Evolutionary conservation across 2,113 vertebrate genomes (phyloP).

Genomic region (Megaptera novaeangliae): DNA sequence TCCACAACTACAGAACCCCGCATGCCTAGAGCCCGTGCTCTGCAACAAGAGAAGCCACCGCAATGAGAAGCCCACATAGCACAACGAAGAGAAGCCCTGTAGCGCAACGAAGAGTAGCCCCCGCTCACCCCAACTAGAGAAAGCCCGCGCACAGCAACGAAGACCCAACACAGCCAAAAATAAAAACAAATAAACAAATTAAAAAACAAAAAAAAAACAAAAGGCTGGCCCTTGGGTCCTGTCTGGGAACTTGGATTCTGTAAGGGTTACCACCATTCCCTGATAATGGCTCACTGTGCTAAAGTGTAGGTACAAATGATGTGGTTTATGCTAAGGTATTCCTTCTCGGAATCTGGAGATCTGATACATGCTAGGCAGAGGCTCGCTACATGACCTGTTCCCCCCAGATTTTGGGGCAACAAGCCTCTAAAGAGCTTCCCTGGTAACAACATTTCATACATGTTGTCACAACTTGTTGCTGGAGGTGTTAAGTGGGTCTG

Average conservation of each 20-base stretch:
- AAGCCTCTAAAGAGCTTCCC: background rate
- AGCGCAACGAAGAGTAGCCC: no score
- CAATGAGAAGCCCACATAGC: no score
- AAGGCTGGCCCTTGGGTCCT: background rate
- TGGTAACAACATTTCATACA: background rate
- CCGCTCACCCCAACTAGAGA: no score
- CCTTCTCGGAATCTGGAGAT: background rate
- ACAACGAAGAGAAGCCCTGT: no score
- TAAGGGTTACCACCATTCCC: background rate
- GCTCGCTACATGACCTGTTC: background rate
- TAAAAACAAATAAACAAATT: no score
- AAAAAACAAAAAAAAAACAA: no score
- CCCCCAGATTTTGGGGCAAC: background rate
- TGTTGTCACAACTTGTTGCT: background rate
- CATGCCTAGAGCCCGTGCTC: no score
- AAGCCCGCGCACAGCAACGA: no score
- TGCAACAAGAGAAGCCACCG: no score
- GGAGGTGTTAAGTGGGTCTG: background rate
- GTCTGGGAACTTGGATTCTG: background rate
- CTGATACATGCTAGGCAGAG: background rate
- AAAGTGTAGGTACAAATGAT: background rate
- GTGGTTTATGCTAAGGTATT: background rate
- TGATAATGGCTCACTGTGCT: background rate
- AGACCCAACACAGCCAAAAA: no score
- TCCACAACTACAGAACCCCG: no score